phyloP scores from a whole-genome alignment of 92 coral and sea anemone species.

The Meandrina meandrites region DNA sequence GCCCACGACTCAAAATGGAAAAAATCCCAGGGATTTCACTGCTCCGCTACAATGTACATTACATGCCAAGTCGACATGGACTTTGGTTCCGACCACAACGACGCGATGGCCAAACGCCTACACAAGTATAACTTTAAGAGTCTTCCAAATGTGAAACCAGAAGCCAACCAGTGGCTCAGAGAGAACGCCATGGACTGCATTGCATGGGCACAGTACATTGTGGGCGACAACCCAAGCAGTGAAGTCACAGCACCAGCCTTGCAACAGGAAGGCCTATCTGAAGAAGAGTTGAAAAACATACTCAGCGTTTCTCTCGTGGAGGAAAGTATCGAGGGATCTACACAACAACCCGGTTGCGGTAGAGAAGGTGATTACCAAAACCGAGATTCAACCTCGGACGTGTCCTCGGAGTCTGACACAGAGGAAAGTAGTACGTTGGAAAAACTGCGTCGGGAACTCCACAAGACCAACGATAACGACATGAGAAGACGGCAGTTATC shows the following conservation, averaged over 20 bases:
- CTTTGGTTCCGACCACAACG: constrained; percentile 44
- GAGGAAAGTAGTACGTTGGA: too few relatives aligned
- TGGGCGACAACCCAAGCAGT: too few relatives aligned
- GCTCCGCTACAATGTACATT: neutral
- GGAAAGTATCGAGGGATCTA: neutral
- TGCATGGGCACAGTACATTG: too few relatives aligned
- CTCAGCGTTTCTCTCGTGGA: neutral
- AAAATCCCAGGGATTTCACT: constrained; percentile 43
- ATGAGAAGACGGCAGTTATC: too few relatives aligned
- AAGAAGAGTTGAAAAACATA: too few relatives aligned
- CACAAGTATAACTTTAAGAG: constrained; percentile 38
- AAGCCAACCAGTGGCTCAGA: constrained; percentile 53
- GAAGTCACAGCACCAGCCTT: too few relatives aligned
- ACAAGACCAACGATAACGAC: too few relatives aligned
- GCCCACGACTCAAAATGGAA: constrained; percentile 56
- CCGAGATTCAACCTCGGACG: too few relatives aligned
- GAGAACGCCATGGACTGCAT: constrained; percentile 51
- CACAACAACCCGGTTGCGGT: neutral
- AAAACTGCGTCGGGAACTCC: too few relatives aligned
- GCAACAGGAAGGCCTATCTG: too few relatives aligned
- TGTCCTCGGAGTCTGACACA: too few relatives aligned
- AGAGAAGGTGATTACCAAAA: neutral
- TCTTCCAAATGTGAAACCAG: constrained; percentile 29
- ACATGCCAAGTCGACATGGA: constrained; percentile 48
- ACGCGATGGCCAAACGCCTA: constrained; percentile 50